Percentiles rank a stretch among this genome's conserved stretches.
These are phyloP conservation scores for Chiloscyllium plagiosum DNA, from an alignment of 2,113 vertebrate species.

Conservation along the genomic window DNA sequence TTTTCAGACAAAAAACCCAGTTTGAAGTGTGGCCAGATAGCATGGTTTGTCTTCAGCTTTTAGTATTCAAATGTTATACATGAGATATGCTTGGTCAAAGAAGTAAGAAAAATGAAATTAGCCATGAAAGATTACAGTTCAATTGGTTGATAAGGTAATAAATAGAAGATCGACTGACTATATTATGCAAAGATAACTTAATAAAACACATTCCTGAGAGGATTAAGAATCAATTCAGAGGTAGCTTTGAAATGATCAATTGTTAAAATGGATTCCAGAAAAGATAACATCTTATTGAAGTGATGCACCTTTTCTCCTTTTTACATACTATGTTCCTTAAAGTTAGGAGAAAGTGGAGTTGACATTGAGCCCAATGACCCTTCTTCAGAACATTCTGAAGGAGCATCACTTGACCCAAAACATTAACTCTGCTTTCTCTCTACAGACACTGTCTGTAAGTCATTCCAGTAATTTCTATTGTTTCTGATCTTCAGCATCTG, in stretches of 20 bases:
- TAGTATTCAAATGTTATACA: neutral
- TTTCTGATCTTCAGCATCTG: no score
- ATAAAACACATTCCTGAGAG: neutral
- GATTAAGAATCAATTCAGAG: neutral
- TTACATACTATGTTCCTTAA: no score
- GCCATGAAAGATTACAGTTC: neutral
- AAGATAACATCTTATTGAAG: neutral
- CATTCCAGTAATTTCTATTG: no score
- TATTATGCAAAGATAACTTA: neutral
- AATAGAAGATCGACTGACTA: neutral
- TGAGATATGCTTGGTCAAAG: neutral
- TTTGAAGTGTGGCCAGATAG: neutral
- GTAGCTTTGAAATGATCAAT: neutral
- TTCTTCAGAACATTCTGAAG: no score
- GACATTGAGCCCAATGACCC: no score
- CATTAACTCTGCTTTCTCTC: no score
- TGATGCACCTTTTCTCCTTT: neutral
- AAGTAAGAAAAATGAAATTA: neutral
- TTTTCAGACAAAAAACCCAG: no score
- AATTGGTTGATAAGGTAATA: neutral
- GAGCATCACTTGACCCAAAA: no score
- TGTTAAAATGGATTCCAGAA: neutral
- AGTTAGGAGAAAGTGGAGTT: no score
- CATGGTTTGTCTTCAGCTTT: neutral
- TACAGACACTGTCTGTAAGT: no score